A percentile compares a stretch with the other conserved stretches of the same genome.
Conservation (phyloP, 2,888 invertebrate genomes). For the Drosophila nr. medialis region DNA sequence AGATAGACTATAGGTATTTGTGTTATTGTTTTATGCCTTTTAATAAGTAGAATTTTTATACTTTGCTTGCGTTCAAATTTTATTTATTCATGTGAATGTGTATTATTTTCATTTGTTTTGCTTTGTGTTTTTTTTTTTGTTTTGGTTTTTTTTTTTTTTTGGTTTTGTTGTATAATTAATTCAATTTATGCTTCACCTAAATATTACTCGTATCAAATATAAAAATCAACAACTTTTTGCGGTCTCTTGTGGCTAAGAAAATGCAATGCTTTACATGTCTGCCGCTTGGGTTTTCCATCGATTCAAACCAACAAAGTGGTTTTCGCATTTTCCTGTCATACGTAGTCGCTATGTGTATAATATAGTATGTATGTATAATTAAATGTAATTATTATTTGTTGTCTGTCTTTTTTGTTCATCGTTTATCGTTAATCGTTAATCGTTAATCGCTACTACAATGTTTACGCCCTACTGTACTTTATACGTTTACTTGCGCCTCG, state of each 20-base stretch:
- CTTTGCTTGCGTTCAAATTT: slow-evolving; percentile 55
- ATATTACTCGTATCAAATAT: slow-evolving; percentile 85
- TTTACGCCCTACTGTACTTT: slow-evolving; percentile 67
- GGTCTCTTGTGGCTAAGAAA: slow-evolving; percentile 75
- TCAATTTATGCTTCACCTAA: slow-evolving; percentile 81
- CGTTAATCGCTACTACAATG: slow-evolving; percentile 68
- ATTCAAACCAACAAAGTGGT: slow-evolving; percentile 12
- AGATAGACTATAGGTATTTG: slow-evolving; percentile 59
- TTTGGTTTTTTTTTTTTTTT: slow-evolving; percentile 29
- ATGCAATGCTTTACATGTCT: slow-evolving; percentile 68
- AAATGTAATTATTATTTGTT: slow-evolving; percentile 79
- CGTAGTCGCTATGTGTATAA: slow-evolving; percentile 77
- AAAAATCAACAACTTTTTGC: slow-evolving; percentile 85
- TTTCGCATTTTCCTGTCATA: slow-evolving; percentile 46
- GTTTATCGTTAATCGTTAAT: slow-evolving; percentile 45
- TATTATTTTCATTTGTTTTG: slow-evolving; percentile 32
- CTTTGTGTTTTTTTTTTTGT: slow-evolving; percentile 5
- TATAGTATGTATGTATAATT: slow-evolving; percentile 69
- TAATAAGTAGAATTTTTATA: slow-evolving; percentile 53
- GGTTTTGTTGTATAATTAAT: slow-evolving; percentile 78
- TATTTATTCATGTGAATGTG: slow-evolving; percentile 51
- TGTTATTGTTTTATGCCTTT: slow-evolving; percentile 78
- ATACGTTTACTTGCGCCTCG: slow-evolving; percentile 44
- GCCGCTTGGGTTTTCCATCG: slow-evolving; percentile 42
- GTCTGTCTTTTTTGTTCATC: slow-evolving; percentile 54